Conservation (phyloP, 2,797 vertebrate genomes). For the Spatula versicolor region DNA sequence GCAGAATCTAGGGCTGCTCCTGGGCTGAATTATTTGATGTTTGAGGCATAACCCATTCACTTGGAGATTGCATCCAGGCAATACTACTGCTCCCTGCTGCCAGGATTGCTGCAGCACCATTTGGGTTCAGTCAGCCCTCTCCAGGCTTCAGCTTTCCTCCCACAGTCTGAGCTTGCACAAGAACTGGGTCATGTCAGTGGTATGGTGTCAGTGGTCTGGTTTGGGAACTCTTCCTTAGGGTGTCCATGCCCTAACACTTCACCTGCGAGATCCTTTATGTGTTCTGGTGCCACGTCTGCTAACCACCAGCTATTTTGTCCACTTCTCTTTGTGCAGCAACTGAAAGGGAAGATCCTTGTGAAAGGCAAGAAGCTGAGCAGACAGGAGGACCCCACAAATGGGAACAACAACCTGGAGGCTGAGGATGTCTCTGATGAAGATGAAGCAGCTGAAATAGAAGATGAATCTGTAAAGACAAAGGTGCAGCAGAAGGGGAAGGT, state of each 20-base stretch:
- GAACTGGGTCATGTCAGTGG: not conserved
- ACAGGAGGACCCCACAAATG: constrained; percentile 79
- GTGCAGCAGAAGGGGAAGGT: constrained; percentile 73
- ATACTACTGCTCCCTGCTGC: not conserved
- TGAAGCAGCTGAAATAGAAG: constrained; percentile 91
- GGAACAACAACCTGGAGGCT: constrained; percentile 69
- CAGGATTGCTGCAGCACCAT: not conserved
- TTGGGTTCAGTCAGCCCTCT: not conserved
- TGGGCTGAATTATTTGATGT: not conserved
- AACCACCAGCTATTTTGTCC: not conserved
- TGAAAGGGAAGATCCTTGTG: constrained; percentile 90
- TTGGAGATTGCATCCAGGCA: not conserved
- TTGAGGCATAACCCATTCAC: not conserved
- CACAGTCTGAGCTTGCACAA: not conserved
- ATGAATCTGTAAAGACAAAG: constrained; percentile 81
- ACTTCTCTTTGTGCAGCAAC: constrained; percentile 79
- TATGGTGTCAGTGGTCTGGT: not conserved
- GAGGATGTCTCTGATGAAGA: constrained; percentile 93
- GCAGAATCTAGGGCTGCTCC: not conserved
- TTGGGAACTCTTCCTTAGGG: not conserved
- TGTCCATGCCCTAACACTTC: not conserved
- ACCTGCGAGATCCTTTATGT: not conserved
- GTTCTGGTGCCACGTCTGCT: not conserved
- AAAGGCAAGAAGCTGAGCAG: constrained; percentile 94
- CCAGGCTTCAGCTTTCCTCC: not conserved